Percentiles rank a stretch among this genome's conserved stretches.
These are phyloP conservation scores for Jacana jacana DNA, from an alignment of 2,113 vertebrate genomes.

Conservation along the genomic window DNA sequence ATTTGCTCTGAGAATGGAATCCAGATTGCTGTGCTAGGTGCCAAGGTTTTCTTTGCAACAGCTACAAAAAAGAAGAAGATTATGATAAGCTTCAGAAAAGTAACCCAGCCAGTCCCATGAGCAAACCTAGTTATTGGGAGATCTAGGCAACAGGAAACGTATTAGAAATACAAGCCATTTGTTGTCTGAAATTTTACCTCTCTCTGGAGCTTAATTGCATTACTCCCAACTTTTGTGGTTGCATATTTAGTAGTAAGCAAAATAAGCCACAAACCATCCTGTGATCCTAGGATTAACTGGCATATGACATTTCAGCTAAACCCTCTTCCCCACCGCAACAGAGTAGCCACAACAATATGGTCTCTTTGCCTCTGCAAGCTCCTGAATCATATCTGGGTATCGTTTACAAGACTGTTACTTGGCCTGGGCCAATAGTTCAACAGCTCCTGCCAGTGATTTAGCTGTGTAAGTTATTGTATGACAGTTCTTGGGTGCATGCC, in stretches of 20 bases:
- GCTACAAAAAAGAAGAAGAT: constrained; percentile 30
- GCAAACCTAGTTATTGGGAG: constrained; percentile 19
- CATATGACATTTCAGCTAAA: constrained; percentile 37
- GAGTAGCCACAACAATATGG: not conserved
- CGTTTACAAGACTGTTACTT: not conserved
- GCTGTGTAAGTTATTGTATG: not conserved
- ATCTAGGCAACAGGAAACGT: constrained; percentile 44
- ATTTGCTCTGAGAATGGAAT: constrained; percentile 31
- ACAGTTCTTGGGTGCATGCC: not conserved
- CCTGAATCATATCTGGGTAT: not conserved
- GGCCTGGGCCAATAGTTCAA: not conserved
- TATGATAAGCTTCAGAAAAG: constrained; percentile 38
- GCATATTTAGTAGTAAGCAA: constrained; percentile 56
- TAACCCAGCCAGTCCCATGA: not conserved
- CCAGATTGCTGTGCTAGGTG: constrained; percentile 36
- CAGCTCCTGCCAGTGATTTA: not conserved
- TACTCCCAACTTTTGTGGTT: constrained; percentile 51
- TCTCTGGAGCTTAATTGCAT: constrained; percentile 48
- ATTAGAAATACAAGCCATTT: constrained; percentile 37
- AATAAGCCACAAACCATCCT: constrained; percentile 44
- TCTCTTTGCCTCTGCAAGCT: not conserved
- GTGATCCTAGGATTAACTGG: constrained; percentile 35
- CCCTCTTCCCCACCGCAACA: not conserved
- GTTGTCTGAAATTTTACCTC: constrained; percentile 56
- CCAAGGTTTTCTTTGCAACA: constrained; percentile 44